Evolutionary conservation across 1,140 invertebrate genomes (phyloP).

Genomic region (Neuroterus valhalla): DNA sequence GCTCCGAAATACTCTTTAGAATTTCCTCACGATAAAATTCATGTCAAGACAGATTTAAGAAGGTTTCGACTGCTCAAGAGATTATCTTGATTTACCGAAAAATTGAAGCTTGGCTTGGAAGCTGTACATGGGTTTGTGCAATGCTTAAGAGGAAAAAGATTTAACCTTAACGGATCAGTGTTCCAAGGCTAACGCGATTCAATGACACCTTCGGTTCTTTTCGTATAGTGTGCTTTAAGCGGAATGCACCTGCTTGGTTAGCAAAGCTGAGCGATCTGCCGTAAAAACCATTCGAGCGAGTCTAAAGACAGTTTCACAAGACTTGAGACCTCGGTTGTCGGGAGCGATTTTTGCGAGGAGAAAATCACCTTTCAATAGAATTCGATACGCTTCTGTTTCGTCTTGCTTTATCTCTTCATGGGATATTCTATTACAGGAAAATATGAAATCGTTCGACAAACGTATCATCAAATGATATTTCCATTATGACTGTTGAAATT

Average conservation of each 20-base stretch:
- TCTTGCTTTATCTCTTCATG: conserved; percentile 19
- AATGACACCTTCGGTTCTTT: conserved; percentile 21
- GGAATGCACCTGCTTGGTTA: not conserved
- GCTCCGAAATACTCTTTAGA: not conserved
- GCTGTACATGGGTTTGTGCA: not conserved
- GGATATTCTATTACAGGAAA: conserved; percentile 37
- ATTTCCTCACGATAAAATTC: not conserved
- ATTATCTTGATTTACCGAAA: not conserved
- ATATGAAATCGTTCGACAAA: too few relatives aligned
- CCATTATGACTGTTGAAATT: too few relatives aligned
- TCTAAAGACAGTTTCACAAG: conserved; percentile 9
- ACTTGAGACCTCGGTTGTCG: not conserved
- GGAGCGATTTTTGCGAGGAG: not conserved
- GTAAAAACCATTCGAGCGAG: conserved; percentile 1
- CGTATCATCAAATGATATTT: too few relatives aligned
- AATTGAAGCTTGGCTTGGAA: not conserved
- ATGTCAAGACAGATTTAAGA: not conserved
- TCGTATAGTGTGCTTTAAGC: not conserved
- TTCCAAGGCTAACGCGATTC: conserved; percentile 5
- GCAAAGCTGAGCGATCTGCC: not conserved
- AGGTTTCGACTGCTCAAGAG: not conserved
- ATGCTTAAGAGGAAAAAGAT: conserved; percentile 2
- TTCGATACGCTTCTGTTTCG: not conserved
- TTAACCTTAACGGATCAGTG: not conserved
- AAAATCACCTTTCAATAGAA: not conserved